These are phyloP conservation scores for Lucilia cuprina DNA, from an alignment of 1,140 invertebrate genomes.

Conservation along the genomic window DNA sequence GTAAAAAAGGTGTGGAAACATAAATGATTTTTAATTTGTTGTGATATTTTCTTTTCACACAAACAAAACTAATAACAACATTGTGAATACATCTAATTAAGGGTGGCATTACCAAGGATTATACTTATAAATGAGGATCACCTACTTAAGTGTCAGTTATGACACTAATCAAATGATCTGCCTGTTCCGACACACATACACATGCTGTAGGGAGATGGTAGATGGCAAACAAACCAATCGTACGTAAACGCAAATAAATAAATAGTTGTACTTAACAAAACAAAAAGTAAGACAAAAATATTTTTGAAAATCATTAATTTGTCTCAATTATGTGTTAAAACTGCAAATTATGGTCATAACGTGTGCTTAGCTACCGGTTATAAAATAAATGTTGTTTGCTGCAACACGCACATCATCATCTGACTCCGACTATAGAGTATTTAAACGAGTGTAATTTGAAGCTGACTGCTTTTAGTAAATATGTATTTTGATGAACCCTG, in stretches of 20 bases:
- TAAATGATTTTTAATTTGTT: conserved; percentile 19
- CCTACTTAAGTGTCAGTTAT: not conserved
- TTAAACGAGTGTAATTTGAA: conserved; percentile 7
- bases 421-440: no score
- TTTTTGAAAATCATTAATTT: not conserved
- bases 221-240: no score
- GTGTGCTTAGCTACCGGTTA: conserved; percentile 21
- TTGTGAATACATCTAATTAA: not conserved
- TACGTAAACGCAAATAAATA: no score
- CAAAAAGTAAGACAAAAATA: not conserved
- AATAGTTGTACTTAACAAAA: not conserved
- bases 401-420: conserved; percentile 18
- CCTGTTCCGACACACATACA: no score
- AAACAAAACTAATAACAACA: not conserved
- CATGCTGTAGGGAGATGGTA: no score
- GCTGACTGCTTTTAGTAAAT: no score
- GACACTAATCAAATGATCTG: no score
- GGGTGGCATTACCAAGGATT: not conserved
- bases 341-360: conserved; percentile 17
- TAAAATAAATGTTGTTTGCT: not conserved
- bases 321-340: conserved; percentile 14
- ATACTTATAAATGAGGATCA: not conserved
- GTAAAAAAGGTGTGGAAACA: not conserved
- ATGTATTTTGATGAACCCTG: not conserved
- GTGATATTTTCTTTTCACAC: not conserved